Conservation (phyloP, 2,113 vertebrate species). For the Scophthalmus maximus region DNA sequence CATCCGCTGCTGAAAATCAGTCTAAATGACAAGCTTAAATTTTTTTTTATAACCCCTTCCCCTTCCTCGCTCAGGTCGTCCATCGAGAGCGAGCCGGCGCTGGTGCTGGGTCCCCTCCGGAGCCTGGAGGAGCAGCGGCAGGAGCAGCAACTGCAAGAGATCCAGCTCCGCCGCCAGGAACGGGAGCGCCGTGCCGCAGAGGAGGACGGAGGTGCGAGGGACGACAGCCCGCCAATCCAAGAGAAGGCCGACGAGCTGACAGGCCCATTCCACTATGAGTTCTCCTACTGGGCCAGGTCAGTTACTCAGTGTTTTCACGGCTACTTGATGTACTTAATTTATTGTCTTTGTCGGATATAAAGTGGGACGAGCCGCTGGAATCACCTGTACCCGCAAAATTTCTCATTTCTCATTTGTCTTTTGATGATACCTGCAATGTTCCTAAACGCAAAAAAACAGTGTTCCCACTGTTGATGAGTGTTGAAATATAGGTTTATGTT, state of each 20-base stretch:
- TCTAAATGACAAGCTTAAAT: neutral
- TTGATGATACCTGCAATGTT: too few species aligned
- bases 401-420: too few species aligned
- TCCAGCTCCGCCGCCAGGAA: conserved; percentile 89
- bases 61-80: conserved; percentile 85
- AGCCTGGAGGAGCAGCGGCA: conserved; percentile 89
- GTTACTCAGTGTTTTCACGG: neutral
- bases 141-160: conserved; percentile 95
- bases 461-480: neutral
- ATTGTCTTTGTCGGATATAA: too few species aligned
- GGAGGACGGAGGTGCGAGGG: conserved; percentile 79
- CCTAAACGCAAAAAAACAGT: neutral
- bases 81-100: conserved; percentile 96
- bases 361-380: too few species aligned
- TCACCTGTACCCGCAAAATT: too few species aligned
- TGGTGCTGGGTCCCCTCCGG: conserved; percentile 93
- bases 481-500: too few species aligned
- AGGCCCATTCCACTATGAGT: conserved; percentile 94
- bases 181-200: conserved; percentile 84
- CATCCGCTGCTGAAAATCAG: neutral
- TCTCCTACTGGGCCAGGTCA: conserved; percentile 98
- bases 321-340: too few species aligned
- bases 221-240: conserved; percentile 85
- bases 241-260: conserved; percentile 92
- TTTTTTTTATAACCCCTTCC: neutral